Evolutionary conservation across 2,888 invertebrate species (phyloP).

Genomic region (Dromius quadrimaculatus): DNA sequence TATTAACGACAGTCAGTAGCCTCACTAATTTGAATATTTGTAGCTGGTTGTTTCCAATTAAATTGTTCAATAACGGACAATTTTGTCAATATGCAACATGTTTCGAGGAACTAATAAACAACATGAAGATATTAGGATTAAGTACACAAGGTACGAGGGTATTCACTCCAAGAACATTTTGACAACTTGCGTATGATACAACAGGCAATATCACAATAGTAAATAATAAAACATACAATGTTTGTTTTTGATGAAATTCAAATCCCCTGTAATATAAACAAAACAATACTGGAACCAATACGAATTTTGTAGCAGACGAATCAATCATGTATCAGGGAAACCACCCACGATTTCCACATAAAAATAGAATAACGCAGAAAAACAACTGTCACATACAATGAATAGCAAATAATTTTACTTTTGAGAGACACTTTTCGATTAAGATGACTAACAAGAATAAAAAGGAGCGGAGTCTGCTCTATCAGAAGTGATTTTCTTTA

Average conservation of each 20-base stretch:
- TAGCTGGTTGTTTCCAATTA: too few species aligned
- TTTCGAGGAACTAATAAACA: too few species aligned
- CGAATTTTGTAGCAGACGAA: neutral
- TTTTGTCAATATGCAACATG: too few species aligned
- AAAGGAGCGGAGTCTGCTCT: too few species aligned
- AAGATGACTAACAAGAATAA: too few species aligned
- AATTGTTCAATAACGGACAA: too few species aligned
- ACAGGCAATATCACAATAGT: conserved; percentile 2
- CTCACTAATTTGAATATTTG: too few species aligned
- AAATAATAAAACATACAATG: conserved; percentile 13
- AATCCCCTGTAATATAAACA: conserved; percentile 15
- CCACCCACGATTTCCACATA: neutral
- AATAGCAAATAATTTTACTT: conserved; percentile 42
- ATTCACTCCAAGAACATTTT: neutral
- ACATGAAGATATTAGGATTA: too few species aligned
- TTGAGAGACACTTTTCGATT: conserved; percentile 23
- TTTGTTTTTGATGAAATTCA: conserved; percentile 29
- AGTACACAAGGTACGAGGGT: too few species aligned
- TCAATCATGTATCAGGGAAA: neutral
- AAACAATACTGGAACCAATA: conserved; percentile 11
- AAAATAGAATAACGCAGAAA: conserved; percentile 1
- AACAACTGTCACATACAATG: conserved; percentile 17
- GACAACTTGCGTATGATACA: neutral
- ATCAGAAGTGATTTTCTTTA: too few species aligned
- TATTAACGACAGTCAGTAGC: too few species aligned